Conservation (phyloP, 2,797 vertebrate species). For the Poecilia gillii region DNA sequence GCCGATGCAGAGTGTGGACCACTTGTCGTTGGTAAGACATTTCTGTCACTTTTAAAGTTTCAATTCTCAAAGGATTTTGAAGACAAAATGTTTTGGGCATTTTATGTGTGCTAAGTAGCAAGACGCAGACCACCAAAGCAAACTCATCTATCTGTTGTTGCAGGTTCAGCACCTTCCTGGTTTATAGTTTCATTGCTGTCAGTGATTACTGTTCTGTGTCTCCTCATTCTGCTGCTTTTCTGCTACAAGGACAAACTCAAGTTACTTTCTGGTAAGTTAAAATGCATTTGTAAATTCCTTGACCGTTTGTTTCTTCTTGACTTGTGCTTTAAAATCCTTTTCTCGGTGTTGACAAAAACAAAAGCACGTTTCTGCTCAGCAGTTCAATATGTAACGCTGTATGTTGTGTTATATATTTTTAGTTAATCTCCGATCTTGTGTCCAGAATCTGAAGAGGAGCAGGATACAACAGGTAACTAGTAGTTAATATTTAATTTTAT, state of each 20-base stretch:
- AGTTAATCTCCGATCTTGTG: slow-evolving; percentile 83
- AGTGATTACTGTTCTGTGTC: slow-evolving; percentile 77
- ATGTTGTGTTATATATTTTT: slow-evolving; percentile 27
- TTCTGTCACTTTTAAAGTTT: neutral
- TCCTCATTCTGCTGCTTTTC: slow-evolving; percentile 80
- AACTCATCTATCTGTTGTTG: slow-evolving; percentile 19
- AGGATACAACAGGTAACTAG: slow-evolving; percentile 81
- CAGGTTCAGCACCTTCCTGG: slow-evolving; percentile 72
- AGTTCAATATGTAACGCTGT: slow-evolving; percentile 15
- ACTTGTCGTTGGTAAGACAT: slow-evolving; percentile 60
- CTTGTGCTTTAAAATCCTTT: neutral
- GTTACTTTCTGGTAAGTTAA: slow-evolving; percentile 77
- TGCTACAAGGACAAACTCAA: slow-evolving; percentile 85
- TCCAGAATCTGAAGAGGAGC: slow-evolving; percentile 84
- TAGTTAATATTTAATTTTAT: neutral
- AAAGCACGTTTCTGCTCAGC: neutral
- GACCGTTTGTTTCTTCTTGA: neutral
- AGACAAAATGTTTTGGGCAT: neutral
- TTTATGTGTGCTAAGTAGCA: neutral
- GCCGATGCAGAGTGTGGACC: slow-evolving; percentile 85
- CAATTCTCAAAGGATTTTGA: neutral
- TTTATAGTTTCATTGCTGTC: slow-evolving; percentile 80
- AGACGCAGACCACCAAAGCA: neutral
- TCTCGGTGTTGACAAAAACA: neutral
- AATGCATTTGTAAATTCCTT: neutral